phyloP scores from a whole-genome alignment of 2,113 vertebrate genomes.

The Colistium nudipinnis region DNA sequence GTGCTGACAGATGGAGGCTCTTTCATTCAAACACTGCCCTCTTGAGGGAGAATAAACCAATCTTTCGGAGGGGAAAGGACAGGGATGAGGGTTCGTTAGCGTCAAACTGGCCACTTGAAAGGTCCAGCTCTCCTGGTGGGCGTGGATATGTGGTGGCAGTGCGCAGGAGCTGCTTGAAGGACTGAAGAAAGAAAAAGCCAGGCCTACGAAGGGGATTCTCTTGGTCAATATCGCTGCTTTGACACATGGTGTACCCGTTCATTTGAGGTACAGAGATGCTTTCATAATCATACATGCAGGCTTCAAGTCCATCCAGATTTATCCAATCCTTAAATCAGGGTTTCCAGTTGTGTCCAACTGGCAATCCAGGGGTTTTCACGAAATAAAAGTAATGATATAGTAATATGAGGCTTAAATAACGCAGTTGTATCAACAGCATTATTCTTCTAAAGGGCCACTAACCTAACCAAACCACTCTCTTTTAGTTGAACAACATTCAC shows the following conservation, averaged over 20 bases:
- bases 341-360: constrained; percentile 19
- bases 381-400: constrained; percentile 30
- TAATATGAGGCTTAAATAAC: constrained; percentile 10
- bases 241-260: constrained; percentile 25
- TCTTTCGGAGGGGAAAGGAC: not conserved
- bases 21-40: constrained; percentile 82
- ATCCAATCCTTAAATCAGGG: constrained; percentile 37
- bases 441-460: not conserved
- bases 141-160: not conserved
- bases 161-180: not conserved
- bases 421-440: not conserved
- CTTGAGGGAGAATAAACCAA: constrained; percentile 74
- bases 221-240: not conserved
- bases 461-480: too few species aligned
- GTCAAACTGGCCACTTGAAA: not conserved
- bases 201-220: not conserved
- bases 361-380: not conserved
- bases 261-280: constrained; percentile 38
- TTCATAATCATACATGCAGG: constrained; percentile 29
- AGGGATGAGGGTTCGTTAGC: constrained; percentile 13
- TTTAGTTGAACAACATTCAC: not conserved
- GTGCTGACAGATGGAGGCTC: constrained; percentile 62
- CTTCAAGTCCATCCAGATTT: constrained; percentile 28
- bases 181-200: not conserved
- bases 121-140: not conserved